These are phyloP conservation scores for Venturia canescens DNA, from an alignment of 1,140 invertebrate genomes.

Conservation along the genomic window DNA sequence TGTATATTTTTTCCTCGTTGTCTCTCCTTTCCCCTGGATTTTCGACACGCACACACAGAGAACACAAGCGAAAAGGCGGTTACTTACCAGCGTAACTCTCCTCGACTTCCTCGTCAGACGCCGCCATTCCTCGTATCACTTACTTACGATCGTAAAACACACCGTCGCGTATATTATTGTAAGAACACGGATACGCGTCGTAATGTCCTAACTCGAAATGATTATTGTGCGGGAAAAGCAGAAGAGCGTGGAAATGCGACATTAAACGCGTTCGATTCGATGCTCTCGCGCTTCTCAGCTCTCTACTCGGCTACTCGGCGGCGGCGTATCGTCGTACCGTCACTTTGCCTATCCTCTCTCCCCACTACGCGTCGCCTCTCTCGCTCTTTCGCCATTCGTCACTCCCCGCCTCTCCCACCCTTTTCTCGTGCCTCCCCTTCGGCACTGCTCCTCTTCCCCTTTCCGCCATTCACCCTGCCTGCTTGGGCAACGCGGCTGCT, in stretches of 20 bases:
- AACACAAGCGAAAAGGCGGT: no score
- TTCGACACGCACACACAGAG: no score
- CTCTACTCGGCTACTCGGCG: no score
- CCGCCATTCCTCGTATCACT: conserved; percentile 76
- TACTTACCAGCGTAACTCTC: conserved; percentile 80
- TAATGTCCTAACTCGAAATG: conserved; percentile 30
- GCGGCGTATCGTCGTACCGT: neutral
- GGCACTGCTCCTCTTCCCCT: neutral
- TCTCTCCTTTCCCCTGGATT: conserved; percentile 78
- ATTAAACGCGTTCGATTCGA: conserved; percentile 56
- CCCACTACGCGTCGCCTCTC: conserved; percentile 39
- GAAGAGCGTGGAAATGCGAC: conserved; percentile 58
- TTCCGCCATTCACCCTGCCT: no score
- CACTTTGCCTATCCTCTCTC: conserved; percentile 13
- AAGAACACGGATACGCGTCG: neutral
- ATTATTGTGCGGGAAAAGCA: conserved; percentile 43
- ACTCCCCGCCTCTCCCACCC: conserved; percentile 46
- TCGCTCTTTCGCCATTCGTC: conserved; percentile 57
- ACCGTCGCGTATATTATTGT: conserved; percentile 34
- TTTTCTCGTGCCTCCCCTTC: conserved; percentile 1
- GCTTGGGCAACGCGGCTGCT: no score
- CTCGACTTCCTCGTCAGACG: conserved; percentile 87
- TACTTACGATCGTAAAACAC: conserved; percentile 16
- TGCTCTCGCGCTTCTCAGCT: conserved; percentile 48
- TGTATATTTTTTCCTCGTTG: conserved; percentile 1